Conservation (phyloP, 2,888 invertebrate species). For the Gymnocheta viridis region DNA sequence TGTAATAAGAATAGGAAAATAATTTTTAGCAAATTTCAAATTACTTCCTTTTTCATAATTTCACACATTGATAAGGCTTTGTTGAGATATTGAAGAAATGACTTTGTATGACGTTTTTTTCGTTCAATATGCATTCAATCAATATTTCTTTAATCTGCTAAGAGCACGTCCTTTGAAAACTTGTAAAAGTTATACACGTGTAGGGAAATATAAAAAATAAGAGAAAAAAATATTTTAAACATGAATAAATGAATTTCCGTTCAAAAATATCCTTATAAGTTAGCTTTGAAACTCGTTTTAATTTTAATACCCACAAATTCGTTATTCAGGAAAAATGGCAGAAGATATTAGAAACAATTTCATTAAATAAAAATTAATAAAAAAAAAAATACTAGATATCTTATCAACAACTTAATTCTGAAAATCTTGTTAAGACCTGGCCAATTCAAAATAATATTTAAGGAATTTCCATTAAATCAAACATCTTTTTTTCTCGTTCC, state of each 20-base stretch:
- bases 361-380: neutral
- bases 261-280: neutral
- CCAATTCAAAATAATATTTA: too few species aligned
- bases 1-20: constrained; percentile 1
- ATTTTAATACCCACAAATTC: neutral
- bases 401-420: too few species aligned
- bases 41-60: constrained; percentile 40
- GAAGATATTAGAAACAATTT: neutral
- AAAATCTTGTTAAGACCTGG: neutral
- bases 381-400: too few species aligned
- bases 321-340: neutral
- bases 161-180: constrained; percentile 44
- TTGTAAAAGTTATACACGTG: constrained; percentile 10
- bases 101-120: constrained; percentile 16
- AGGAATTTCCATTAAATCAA: too few species aligned
- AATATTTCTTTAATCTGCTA: constrained; percentile 45
- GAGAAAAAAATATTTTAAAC: neutral
- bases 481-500: neutral
- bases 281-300: neutral
- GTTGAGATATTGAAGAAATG: constrained; percentile 15
- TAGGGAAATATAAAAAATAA: neutral
- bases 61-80: constrained; percentile 23
- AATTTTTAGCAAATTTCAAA: constrained; percentile 21
- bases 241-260: neutral
- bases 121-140: neutral